Conservation (phyloP, 2,113 vertebrate species). For the Proteles cristata region DNA sequence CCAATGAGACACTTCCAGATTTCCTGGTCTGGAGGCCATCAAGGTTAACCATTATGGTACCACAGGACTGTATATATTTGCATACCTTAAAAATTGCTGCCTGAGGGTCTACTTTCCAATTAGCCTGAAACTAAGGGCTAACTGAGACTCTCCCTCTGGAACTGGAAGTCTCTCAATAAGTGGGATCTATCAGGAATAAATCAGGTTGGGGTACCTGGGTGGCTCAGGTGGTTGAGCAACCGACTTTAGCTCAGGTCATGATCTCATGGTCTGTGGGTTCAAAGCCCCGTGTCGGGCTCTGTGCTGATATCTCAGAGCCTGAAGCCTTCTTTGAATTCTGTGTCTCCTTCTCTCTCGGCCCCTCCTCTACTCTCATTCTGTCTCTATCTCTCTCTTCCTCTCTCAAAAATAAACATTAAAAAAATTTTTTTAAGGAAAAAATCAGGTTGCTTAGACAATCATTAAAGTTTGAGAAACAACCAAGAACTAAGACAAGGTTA, state of each 20-base stretch:
- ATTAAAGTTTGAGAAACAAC: background rate
- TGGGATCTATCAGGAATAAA: background rate
- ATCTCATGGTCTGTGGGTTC: too few species aligned
- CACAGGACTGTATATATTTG: background rate
- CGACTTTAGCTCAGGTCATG: too few species aligned
- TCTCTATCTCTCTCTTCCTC: too few species aligned
- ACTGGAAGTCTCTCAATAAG: background rate
- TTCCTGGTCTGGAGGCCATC: background rate
- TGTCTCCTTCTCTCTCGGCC: too few species aligned
- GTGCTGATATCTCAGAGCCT: too few species aligned
- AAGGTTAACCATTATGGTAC: background rate
- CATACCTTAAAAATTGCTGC: background rate
- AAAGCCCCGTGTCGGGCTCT: too few species aligned
- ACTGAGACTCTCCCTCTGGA: background rate
- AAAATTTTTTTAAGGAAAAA: background rate
- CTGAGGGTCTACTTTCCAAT: background rate
- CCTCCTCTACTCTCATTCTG: too few species aligned
- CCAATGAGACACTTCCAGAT: background rate
- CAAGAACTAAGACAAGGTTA: background rate
- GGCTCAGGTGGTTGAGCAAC: too few species aligned
- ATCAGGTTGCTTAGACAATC: background rate
- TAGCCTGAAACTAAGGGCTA: background rate
- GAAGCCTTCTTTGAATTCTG: too few species aligned
- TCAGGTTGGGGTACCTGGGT: background rate
- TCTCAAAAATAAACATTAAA: too few species aligned